Conservation (phyloP, 2,113 vertebrate genomes). For the Hirundichthys speculiger region DNA sequence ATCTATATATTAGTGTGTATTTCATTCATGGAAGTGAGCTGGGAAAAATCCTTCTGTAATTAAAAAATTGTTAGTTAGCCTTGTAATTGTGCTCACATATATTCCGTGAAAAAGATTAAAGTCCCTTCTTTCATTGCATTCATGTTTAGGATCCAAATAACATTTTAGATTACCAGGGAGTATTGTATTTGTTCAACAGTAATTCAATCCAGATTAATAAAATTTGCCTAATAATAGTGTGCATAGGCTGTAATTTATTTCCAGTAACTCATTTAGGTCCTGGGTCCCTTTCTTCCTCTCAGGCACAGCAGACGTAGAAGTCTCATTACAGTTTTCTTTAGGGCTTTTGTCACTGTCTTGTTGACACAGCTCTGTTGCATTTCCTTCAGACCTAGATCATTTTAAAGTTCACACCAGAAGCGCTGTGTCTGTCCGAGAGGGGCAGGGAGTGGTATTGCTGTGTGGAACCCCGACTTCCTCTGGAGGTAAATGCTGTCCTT, state of each 20-base stretch:
- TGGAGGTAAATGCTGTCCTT: slow-evolving; percentile 82
- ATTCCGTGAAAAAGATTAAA: neutral
- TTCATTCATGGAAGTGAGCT: too few relatives aligned
- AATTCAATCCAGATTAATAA: neutral
- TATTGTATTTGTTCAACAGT: slow-evolving; percentile 5
- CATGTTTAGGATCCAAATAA: neutral
- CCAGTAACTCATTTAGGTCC: neutral
- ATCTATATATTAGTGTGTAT: too few relatives aligned
- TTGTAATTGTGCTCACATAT: neutral
- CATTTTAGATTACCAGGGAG: neutral
- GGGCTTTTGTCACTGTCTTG: slow-evolving; percentile 41
- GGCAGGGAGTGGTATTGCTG: slow-evolving; percentile 95
- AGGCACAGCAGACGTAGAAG: slow-evolving; percentile 17
- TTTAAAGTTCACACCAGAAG: slow-evolving; percentile 89
- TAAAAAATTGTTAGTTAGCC: neutral
- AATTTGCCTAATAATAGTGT: neutral
- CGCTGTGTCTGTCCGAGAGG: slow-evolving; percentile 91
- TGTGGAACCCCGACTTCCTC: slow-evolving; percentile 89
- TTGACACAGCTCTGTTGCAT: slow-evolving; percentile 21
- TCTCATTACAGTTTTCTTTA: slow-evolving; percentile 45
- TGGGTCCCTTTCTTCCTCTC: slow-evolving; percentile 9
- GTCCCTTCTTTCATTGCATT: neutral
- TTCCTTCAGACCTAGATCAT: slow-evolving; percentile 86
- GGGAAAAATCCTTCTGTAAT: too few relatives aligned
- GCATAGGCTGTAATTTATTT: neutral